Evolutionary conservation across 2,888 invertebrate species (phyloP), one percentile per base, ranked within the genome.

Genomic region (Lissocephala sabroskyi): DNA sequence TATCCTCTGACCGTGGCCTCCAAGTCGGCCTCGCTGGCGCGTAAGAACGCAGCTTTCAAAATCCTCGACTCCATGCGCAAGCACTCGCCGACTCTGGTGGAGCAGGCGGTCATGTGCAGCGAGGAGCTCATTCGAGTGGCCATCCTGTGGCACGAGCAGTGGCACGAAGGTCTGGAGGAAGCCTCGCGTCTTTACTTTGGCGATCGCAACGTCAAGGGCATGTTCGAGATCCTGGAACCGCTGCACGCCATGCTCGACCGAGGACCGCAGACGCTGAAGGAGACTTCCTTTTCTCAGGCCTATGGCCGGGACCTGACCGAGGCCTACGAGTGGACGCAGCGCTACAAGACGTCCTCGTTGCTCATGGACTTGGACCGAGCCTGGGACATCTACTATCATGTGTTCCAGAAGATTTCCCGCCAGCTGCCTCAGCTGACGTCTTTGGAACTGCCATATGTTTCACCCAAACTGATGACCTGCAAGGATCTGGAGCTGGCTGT

Each of bases 381-480:
- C 2, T 99, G 99, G 99, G 98, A 99, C 82, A 88, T 98, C 29
- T 99, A 99, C 86, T 99, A 99, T 86, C 96, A 97, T 82, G 98
- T 99, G 44, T 99, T 99, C 86, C 89, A 98, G 19, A 90, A 97
- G 66, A 98, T 99, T 81, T 95, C 97, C 14, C 90, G 96, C 14
- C 99, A 99, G 84, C 86, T 99, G 62, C 96, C 97, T 2, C 94
- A 95, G 81, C 85, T 96, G 32, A 96, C 96, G 3, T 94, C 94
- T 1, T 86, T 97, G 35, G 96, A 96, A 85, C 86, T 97, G 68
- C 97, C 98, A 80, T 98, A 98, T 84, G 98, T 99, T 6, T 96
- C 97, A 49, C 97, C 97, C 10, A 94, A 96, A 63, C 86, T 98
- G 65, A 87, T 96, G 49, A 88, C 90, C 55, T 97, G 97, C 84